Conservation (phyloP, 2,888 invertebrate species). For the Trimorus sp. region DNA sequence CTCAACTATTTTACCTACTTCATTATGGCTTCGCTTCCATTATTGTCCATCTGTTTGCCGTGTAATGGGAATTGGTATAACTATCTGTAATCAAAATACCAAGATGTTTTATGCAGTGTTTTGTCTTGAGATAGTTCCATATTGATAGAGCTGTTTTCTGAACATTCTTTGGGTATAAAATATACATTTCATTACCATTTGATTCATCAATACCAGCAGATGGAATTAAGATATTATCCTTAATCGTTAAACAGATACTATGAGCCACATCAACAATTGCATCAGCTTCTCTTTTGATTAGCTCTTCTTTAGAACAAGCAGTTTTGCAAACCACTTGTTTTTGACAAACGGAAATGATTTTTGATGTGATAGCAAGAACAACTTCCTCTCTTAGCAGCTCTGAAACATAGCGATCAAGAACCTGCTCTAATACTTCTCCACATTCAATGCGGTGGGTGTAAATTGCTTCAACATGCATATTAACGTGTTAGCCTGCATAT, state of each 20-base stretch:
- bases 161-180: constrained; percentile 46
- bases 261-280: constrained; percentile 43
- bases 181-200: constrained; percentile 47
- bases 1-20: no score
- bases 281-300: constrained; percentile 45
- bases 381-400: constrained; percentile 41
- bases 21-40: no score
- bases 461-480: background rate
- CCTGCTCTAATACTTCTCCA: constrained; percentile 44
- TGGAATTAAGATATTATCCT: constrained; percentile 43
- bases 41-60: no score
- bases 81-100: constrained; percentile 49
- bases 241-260: constrained; percentile 40
- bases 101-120: constrained; percentile 49
- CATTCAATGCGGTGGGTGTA: constrained; percentile 42
- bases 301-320: constrained; percentile 44
- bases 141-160: constrained; percentile 49
- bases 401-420: constrained; percentile 43
- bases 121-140: constrained; percentile 48
- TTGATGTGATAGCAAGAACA: constrained; percentile 43
- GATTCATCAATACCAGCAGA: constrained; percentile 46
- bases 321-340: constrained; percentile 43
- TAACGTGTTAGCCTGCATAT: constrained; percentile 6
- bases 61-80: no score
- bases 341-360: constrained; percentile 42